Percentiles rank a stretch among this genome's conserved stretches.
phyloP scores from a whole-genome alignment of 2,113 vertebrate species.

The Deroptyus accipitrinus region DNA sequence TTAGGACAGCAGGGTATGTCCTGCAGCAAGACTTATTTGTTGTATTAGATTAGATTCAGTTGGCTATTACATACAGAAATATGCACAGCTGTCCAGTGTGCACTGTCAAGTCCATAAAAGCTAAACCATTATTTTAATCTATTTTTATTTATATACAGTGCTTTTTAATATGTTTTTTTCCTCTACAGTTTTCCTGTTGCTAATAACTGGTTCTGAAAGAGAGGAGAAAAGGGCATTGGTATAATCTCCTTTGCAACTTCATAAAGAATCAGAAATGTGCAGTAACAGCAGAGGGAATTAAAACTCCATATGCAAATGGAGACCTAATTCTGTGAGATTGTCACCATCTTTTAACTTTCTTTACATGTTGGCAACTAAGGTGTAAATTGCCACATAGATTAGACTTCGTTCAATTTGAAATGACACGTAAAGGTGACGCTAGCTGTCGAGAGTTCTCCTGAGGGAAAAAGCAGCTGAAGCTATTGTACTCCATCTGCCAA shows the following conservation, averaged over 20 bases:
- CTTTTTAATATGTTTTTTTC: not conserved
- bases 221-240: not conserved
- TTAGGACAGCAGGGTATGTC: conserved; percentile 27
- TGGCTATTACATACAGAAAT: not conserved
- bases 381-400: not conserved
- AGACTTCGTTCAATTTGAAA: not conserved
- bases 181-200: not conserved
- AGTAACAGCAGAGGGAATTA: not conserved
- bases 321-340: not conserved
- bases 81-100: not conserved
- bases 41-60: not conserved
- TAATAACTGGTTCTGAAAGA: not conserved
- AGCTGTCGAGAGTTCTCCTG: not conserved
- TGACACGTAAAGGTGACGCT: not conserved
- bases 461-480: not conserved
- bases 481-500: not conserved
- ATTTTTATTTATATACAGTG: not conserved
- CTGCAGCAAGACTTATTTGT: not conserved
- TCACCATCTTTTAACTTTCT: not conserved
- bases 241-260: not conserved
- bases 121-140: not conserved
- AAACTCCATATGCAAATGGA: not conserved
- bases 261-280: not conserved
- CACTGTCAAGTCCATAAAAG: not conserved
- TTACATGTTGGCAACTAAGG: not conserved